Evolutionary conservation across 2,888 invertebrate genomes (phyloP), one percentile per base, ranked within the genome.

Genomic region (Oxyteleia sp.): DNA sequence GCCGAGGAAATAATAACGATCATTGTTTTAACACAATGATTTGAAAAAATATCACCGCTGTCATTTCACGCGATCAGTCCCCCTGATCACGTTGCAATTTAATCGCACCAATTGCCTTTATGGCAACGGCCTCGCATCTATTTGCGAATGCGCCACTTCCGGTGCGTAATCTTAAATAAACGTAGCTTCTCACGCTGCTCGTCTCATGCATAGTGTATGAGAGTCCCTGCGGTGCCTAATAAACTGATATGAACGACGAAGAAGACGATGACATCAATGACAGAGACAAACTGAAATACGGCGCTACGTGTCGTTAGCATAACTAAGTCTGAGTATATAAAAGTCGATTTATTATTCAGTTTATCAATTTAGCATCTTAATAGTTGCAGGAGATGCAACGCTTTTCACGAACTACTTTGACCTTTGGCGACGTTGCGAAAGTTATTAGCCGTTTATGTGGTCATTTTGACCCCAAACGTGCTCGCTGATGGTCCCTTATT

Each of bases 141-240:
- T 57, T 75, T 59, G 66, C 13, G 49, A 82, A 66, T 63, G 55
- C 71, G 55, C 38, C 15, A 51, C 64, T 76, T 75, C 53, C 80
- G 66, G 71, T 55, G 76, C 66, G 71, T 72, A 76, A 72, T 78
- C 82, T 78, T 72, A 68, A 82, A 82, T 78, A 78, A 82, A 82
- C 72, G 72, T 63, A 72, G 41, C 51, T 75, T 57, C 71, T 75
- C 81, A 68, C 63, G 61, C 74, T 51, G 66, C 74, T 76, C 49
- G 23, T 64, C 66, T 82, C 82, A 82, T 82, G 76, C 82, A 82
- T 82, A 78, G 61, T 82, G 76, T 55, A 82, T 82, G 76, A 82
- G 82, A 78, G 53, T 55, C 63, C 82, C 82, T 55, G 53, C 63
- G 53, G 63, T 55, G 66, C 18, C 64, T 82, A 82, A 82, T 76